Evolutionary conservation across 2,888 invertebrate genomes (phyloP).

Genomic region (Rhagophthalmus giganteus): DNA sequence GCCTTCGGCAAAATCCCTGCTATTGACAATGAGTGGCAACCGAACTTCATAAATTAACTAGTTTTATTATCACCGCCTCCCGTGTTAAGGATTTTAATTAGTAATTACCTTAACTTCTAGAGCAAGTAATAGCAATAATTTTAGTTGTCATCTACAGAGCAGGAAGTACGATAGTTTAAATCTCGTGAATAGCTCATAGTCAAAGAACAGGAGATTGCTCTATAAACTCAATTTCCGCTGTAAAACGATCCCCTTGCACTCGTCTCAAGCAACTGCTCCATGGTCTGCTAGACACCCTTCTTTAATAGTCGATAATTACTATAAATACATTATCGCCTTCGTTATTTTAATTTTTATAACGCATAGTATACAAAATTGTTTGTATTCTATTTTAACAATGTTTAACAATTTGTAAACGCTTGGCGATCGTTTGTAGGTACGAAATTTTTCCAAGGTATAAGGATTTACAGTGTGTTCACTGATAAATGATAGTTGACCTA

Average conservation of each 20-base stretch:
- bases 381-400: too few relatives aligned
- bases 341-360: neutral
- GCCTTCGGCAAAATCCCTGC: too few relatives aligned
- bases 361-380: too few relatives aligned
- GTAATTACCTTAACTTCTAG: slow-evolving; percentile 29
- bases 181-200: slow-evolving; percentile 42
- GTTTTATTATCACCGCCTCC: slow-evolving; percentile 10
- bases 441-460: too few relatives aligned
- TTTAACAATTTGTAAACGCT: too few relatives aligned
- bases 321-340: slow-evolving; percentile 1
- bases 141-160: slow-evolving; percentile 31
- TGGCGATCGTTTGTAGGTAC: too few relatives aligned
- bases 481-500: too few relatives aligned
- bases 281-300: slow-evolving; percentile 1
- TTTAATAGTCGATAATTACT: neutral
- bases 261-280: slow-evolving; percentile 11
- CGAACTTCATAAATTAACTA: slow-evolving; percentile 6
- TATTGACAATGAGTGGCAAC: neutral
- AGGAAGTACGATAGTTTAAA: slow-evolving; percentile 34
- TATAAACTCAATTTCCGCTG: slow-evolving; percentile 45
- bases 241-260: slow-evolving; percentile 39
- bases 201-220: slow-evolving; percentile 45
- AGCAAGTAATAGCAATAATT: slow-evolving; percentile 31
- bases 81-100: slow-evolving; percentile 25
- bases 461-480: too few relatives aligned